Evolutionary conservation across 2,113 vertebrate species (phyloP).

Genomic region (Tapirus terrestris): DNA sequence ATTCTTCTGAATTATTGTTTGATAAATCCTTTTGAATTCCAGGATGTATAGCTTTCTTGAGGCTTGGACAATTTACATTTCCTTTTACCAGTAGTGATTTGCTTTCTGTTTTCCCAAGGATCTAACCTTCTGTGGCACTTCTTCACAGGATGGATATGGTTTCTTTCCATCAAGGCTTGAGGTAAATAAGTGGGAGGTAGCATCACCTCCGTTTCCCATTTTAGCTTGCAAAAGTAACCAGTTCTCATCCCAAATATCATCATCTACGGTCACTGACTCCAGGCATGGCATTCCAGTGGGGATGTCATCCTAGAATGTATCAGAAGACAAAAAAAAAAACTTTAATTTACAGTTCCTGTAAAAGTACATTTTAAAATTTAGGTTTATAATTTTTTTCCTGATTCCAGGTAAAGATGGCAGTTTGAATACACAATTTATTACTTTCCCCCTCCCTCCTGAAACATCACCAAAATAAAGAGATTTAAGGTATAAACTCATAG

Average conservation of each 20-base stretch:
- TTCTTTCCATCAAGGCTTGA: constrained; percentile 51
- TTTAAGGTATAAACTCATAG: not conserved
- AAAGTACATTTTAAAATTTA: constrained; percentile 26
- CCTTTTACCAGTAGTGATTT: not conserved
- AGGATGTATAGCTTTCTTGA: not conserved
- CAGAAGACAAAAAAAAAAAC: constrained; percentile 37
- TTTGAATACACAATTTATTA: constrained; percentile 23
- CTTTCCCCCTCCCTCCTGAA: not conserved
- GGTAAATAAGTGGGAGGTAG: not conserved
- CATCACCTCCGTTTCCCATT: constrained; percentile 12
- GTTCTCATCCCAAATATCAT: constrained; percentile 83
- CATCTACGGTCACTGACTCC: constrained; percentile 75
- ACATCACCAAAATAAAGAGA: constrained; percentile 26
- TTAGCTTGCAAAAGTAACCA: constrained; percentile 66
- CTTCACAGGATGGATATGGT: constrained; percentile 39
- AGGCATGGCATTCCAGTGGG: constrained; percentile 79
- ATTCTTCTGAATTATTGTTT: constrained; percentile 30
- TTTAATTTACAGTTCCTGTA: not conserved
- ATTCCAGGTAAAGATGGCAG: not conserved
- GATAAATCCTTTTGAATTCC: not conserved
- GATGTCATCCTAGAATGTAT: constrained; percentile 69
- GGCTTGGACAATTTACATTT: not conserved
- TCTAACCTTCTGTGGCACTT: constrained; percentile 73
- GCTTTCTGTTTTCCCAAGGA: not conserved
- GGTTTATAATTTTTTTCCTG: not conserved